phyloP scores from a whole-genome alignment of 2,113 vertebrate genomes.

The Dasyurus viverrinus region DNA sequence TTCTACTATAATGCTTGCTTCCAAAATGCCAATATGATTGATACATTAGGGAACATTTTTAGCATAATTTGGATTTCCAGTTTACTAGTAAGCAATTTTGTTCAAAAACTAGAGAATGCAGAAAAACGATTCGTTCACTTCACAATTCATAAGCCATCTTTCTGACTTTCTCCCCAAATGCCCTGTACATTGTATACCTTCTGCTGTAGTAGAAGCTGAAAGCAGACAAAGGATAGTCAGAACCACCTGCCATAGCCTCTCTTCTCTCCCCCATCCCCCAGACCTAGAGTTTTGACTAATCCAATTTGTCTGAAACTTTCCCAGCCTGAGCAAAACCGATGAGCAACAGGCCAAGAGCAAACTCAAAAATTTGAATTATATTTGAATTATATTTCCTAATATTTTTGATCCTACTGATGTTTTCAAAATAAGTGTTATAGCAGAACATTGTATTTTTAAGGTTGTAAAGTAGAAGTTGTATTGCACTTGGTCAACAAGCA shows the following conservation, averaged over 20 bases:
- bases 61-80: neutral
- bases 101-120: neutral
- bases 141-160: neutral
- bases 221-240: neutral
- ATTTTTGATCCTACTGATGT: neutral
- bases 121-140: neutral
- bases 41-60: neutral
- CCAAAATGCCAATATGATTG: neutral
- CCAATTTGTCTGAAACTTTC: neutral
- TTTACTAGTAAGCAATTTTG: neutral
- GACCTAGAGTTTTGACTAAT: neutral
- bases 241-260: neutral
- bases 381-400: neutral
- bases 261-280: neutral
- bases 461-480: neutral
- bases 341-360: neutral
- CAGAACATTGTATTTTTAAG: neutral
- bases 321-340: neutral
- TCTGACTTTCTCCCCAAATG: neutral
- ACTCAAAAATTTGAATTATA: neutral
- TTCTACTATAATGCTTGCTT: neutral
- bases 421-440: neutral
- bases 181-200: neutral
- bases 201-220: neutral
- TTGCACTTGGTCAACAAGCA: neutral